Percentiles rank a stretch among this genome's conserved stretches.
phyloP scores from a whole-genome alignment of 2,888 invertebrate genomes.

The Cerastis leucographa region DNA sequence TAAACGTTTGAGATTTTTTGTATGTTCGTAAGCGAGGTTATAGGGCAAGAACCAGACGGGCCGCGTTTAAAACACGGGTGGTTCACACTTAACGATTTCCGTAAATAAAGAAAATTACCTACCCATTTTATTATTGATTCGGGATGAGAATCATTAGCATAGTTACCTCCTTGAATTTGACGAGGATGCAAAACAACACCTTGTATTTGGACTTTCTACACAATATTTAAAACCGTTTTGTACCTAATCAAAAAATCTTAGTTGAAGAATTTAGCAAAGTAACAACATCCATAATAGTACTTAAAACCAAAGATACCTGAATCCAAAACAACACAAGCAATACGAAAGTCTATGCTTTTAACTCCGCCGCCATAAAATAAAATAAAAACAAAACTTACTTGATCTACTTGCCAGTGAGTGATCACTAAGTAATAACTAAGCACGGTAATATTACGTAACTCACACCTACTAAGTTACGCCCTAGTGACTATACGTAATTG shows the following conservation, averaged over 20 bases:
- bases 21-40: too few species aligned
- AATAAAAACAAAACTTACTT: slow-evolving; percentile 13
- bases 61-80: too few species aligned
- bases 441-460: slow-evolving; percentile 53
- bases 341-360: slow-evolving; percentile 16
- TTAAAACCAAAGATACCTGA: neutral
- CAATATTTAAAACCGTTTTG: neutral
- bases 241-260: neutral
- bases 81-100: too few species aligned
- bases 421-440: slow-evolving; percentile 61
- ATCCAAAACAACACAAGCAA: neutral
- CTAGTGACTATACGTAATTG: slow-evolving; percentile 57
- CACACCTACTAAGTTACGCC: slow-evolving; percentile 59
- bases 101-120: too few species aligned
- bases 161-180: too few species aligned
- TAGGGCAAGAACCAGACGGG: too few species aligned
- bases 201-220: too few species aligned
- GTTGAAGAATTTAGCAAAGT: neutral
- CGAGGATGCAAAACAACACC: too few species aligned
- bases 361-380: slow-evolving; percentile 22
- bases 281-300: neutral
- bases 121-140: too few species aligned
- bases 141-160: too few species aligned
- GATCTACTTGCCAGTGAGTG: slow-evolving; percentile 48
- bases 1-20: too few species aligned